phyloP scores from a whole-genome alignment of 2,113 vertebrate species.

The Neomonachus schauinslandi region DNA sequence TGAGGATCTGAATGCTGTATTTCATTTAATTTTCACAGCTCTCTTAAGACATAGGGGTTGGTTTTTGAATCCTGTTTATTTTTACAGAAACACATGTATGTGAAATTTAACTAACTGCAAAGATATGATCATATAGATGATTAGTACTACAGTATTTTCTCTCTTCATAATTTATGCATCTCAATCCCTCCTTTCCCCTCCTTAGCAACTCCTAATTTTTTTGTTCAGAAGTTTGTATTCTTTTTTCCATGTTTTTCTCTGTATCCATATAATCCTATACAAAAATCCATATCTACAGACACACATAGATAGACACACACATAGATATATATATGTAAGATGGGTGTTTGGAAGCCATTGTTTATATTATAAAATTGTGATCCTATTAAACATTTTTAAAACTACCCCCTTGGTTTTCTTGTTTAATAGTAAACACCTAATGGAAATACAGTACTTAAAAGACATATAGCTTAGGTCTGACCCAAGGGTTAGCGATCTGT shows the following conservation, averaged over 20 bases:
- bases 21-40: background rate
- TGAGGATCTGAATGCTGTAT: background rate
- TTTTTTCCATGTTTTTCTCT: background rate
- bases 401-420: background rate
- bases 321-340: accelerated
- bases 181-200: background rate
- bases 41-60: background rate
- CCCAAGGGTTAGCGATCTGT: too few species aligned
- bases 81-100: background rate
- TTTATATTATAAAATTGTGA: background rate
- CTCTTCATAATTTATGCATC: background rate
- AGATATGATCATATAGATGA: background rate
- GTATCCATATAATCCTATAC: accelerated
- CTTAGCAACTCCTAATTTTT: background rate
- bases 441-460: background rate
- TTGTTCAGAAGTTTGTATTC: background rate
- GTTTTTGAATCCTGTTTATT: background rate
- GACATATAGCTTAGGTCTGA: background rate
- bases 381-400: background rate
- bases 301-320: too few species aligned
- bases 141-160: background rate
- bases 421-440: background rate
- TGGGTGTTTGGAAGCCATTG: background rate
- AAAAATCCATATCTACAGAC: accelerated
- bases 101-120: background rate